Evolutionary conservation across 2,113 vertebrate genomes (phyloP).

Genomic region (Gadus macrocephalus): DNA sequence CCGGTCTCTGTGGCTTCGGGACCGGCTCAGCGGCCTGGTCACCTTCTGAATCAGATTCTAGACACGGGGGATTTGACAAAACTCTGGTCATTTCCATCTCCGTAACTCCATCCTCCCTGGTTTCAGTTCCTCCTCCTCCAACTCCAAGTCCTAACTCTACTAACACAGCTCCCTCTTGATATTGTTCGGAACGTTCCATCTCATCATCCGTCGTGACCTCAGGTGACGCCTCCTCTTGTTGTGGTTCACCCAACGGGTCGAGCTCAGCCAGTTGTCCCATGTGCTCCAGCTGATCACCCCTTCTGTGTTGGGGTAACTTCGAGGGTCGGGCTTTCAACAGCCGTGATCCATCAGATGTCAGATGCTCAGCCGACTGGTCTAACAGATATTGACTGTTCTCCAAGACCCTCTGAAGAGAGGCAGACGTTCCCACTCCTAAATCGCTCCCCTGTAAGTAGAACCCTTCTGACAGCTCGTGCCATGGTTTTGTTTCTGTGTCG

Average conservation of each 20-base stretch:
- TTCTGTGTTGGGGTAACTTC: neutral
- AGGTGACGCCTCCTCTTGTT: neutral
- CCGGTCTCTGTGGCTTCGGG: no score
- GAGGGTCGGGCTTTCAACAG: neutral
- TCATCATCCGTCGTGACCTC: conserved; percentile 26
- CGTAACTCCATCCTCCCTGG: conserved; percentile 11
- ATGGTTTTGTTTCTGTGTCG: neutral
- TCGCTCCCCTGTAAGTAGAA: no score
- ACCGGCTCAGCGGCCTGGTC: no score
- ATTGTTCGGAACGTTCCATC: conserved; percentile 36
- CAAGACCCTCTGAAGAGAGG: no score
- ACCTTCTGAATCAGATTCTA: no score
- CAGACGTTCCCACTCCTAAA: no score
- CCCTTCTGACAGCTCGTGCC: no score
- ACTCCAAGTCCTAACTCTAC: conserved; percentile 17
- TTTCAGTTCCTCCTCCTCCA: neutral
- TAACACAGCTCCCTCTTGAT: conserved; percentile 3
- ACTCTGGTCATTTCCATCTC: conserved; percentile 20
- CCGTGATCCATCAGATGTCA: neutral
- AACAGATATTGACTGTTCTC: no score
- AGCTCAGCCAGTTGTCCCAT: neutral
- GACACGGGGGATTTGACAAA: neutral
- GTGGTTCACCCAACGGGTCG: no score
- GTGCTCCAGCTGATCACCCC: conserved; percentile 9
- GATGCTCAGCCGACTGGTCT: no score